These are phyloP conservation scores for Fabriciana adippe DNA, from an alignment of 2,888 invertebrate genomes.

Conservation along the genomic window DNA sequence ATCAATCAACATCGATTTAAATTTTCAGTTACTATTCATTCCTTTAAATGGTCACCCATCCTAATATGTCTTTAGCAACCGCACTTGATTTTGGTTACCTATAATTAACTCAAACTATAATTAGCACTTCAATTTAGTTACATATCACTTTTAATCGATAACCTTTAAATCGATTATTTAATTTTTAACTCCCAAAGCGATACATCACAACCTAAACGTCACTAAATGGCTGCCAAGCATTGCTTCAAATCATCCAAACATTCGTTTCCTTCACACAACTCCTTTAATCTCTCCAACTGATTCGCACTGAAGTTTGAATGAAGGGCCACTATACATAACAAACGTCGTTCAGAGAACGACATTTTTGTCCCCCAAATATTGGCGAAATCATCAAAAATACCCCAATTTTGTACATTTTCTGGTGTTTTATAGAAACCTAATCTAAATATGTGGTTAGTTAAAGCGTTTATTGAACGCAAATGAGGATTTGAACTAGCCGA, in stretches of 20 bases:
- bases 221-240: constrained; percentile 46
- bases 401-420: constrained; percentile 47
- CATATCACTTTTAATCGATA: too few relatives aligned
- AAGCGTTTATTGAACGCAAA: constrained; percentile 57
- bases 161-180: too few relatives aligned
- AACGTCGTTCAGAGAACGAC: constrained; percentile 64
- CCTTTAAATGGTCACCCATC: too few relatives aligned
- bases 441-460: constrained; percentile 58
- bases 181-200: neutral
- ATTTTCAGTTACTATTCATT: too few relatives aligned
- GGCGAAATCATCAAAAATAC: constrained; percentile 54
- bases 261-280: constrained; percentile 62
- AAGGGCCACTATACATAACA: constrained; percentile 66
- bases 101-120: too few relatives aligned
- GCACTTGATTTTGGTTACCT: too few relatives aligned
- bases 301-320: constrained; percentile 65
- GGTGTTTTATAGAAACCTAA: constrained; percentile 55
- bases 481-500: constrained; percentile 65
- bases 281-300: constrained; percentile 66
- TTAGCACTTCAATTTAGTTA: too few relatives aligned
- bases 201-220: neutral
- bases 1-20: too few relatives aligned
- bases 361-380: constrained; percentile 44
- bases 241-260: constrained; percentile 61
- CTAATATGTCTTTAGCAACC: too few relatives aligned